Percentiles rank a stretch among this genome's conserved stretches.
Conservation (phyloP, 2,888 invertebrate genomes). For the Anthophora plumipes region DNA sequence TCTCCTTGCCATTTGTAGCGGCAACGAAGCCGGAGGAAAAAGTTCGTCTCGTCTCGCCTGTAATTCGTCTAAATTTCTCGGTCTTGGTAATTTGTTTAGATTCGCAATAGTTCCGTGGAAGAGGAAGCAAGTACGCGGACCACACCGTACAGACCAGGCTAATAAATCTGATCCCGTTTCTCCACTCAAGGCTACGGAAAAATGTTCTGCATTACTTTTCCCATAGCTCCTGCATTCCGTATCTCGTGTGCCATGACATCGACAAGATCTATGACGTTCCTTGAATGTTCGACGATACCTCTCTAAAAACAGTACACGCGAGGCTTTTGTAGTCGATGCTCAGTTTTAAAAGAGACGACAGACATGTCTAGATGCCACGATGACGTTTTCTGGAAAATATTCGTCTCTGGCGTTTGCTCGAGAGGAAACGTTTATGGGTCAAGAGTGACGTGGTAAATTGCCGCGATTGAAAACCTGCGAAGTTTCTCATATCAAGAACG, state of each 20-base stretch:
- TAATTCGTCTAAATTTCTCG: conserved; percentile 36
- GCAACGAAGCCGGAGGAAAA: neutral
- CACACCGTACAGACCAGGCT: conserved; percentile 3
- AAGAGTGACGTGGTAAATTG: neutral
- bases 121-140: conserved; percentile 28
- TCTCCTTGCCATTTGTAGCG: neutral
- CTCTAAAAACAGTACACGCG: too few species aligned
- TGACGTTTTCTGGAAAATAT: too few species aligned
- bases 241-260: conserved; percentile 4
- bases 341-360: too few species aligned
- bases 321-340: too few species aligned
- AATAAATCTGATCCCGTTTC: conserved; percentile 39
- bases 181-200: neutral
- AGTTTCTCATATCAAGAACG: too few species aligned
- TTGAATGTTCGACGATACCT: neutral
- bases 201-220: conserved; percentile 28
- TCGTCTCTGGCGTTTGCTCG: too few species aligned
- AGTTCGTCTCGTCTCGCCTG: neutral
- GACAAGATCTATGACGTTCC: conserved; percentile 7
- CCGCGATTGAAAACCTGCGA: neutral
- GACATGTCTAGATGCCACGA: too few species aligned
- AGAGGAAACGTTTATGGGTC: too few species aligned
- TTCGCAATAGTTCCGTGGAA: neutral
- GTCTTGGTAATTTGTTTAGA: conserved; percentile 44
- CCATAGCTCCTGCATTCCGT: neutral